These are phyloP conservation scores for Cephus pulcher DNA, from an alignment of 2,888 invertebrate species.

Conservation along the genomic window DNA sequence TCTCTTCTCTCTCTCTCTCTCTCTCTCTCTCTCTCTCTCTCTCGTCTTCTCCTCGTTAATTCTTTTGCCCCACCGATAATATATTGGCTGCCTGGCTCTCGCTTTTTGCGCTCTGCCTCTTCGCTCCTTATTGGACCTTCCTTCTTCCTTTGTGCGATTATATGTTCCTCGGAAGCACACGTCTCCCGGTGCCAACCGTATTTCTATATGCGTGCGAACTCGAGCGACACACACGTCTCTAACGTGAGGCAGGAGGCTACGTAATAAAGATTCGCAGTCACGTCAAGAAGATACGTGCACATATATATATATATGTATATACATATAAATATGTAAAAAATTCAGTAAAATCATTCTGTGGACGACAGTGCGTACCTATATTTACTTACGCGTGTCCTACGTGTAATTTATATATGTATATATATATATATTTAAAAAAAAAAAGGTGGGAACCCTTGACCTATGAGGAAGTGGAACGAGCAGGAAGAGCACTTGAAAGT, in stretches of 20 bases:
- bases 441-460: conserved; percentile 2
- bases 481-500: conserved; percentile 49
- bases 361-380: not conserved
- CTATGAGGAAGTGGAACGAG: conserved; percentile 22
- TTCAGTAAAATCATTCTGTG: not conserved
- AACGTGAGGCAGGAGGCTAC: not conserved
- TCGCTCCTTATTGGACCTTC: not conserved
- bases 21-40: conserved; percentile 21
- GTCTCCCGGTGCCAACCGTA: not conserved
- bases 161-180: not conserved
- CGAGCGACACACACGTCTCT: not conserved
- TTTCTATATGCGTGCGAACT: not conserved
- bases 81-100: not conserved
- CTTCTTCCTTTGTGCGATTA: not conserved
- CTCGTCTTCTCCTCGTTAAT: not conserved
- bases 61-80: conserved; percentile 1
- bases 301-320: too few relatives aligned
- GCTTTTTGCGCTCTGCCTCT: not conserved
- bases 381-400: not conserved
- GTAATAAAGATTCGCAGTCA: not conserved
- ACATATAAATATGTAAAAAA: too few relatives aligned
- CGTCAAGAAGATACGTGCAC: not conserved
- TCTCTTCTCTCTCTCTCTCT: not conserved
- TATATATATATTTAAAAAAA: not conserved
- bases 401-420: not conserved